phyloP scores from a whole-genome alignment of 2,113 vertebrate genomes.

The Tachysurus fulvidraco region DNA sequence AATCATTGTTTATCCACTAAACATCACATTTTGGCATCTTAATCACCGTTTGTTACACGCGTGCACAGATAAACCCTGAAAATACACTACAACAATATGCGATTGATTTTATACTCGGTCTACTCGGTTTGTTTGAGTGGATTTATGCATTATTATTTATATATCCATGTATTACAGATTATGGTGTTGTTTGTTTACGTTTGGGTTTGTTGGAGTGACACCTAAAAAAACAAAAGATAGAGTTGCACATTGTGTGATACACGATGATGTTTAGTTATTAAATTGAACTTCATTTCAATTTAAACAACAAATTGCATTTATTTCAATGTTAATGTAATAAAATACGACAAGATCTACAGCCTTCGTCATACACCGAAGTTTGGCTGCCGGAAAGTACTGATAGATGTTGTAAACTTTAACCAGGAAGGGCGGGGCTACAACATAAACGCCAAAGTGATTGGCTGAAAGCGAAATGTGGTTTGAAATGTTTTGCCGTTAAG shows the following conservation, averaged over 20 bases:
- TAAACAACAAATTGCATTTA: background rate
- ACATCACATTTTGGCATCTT: too few relatives aligned
- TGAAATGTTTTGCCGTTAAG: conserved; percentile 32
- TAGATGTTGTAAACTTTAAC: conserved; percentile 25
- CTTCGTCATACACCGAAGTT: background rate
- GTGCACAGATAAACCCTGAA: too few relatives aligned
- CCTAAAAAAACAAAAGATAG: too few relatives aligned
- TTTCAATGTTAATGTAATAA: background rate
- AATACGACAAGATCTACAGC: background rate
- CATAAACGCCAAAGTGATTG: conserved; percentile 6
- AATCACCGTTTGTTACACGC: too few relatives aligned
- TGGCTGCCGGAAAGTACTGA: background rate
- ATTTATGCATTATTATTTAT: too few relatives aligned
- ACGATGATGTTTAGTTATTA: background rate
- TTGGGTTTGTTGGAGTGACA: background rate
- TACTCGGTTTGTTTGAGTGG: too few relatives aligned
- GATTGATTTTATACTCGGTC: too few relatives aligned
- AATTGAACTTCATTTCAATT: background rate
- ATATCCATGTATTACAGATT: too few relatives aligned
- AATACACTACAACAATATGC: too few relatives aligned
- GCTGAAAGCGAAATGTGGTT: conserved; percentile 18
- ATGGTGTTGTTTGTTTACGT: too few relatives aligned
- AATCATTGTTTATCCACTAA: too few relatives aligned
- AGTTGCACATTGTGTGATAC: too few relatives aligned
- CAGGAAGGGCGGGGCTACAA: background rate